A percentile compares a stretch with the other conserved stretches of the same genome.
Conservation (phyloP, 2,797 vertebrate genomes). For the Acanthurus lineatus region DNA sequence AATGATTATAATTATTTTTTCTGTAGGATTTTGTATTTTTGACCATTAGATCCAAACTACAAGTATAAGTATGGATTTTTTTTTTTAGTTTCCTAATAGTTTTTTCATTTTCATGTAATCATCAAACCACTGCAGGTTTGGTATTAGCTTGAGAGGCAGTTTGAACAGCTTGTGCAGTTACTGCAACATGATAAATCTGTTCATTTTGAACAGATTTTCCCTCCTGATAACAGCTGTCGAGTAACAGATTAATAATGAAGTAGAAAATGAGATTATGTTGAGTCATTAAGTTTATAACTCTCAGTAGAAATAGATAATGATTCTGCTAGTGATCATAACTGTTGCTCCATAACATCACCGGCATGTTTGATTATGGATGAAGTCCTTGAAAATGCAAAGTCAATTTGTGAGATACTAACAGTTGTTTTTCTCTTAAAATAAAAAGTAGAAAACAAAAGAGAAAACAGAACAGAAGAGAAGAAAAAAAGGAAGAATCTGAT, state of each 20-base stretch:
- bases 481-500: neutral
- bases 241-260: slow-evolving; percentile 79
- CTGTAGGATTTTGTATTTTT: neutral
- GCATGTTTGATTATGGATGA: slow-evolving; percentile 59
- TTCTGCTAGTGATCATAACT: slow-evolving; percentile 61
- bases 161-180: slow-evolving; percentile 23
- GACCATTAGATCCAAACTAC: neutral
- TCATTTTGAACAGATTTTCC: slow-evolving; percentile 53
- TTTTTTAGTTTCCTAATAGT: neutral
- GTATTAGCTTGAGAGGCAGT: slow-evolving; percentile 8
- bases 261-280: slow-evolving; percentile 73
- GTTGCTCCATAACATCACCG: slow-evolving; percentile 53
- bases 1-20: neutral
- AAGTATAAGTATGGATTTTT: neutral
- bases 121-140: slow-evolving; percentile 6
- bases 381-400: slow-evolving; percentile 28
- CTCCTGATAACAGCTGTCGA: slow-evolving; percentile 64
- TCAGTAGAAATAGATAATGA: slow-evolving; percentile 70
- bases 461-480: slow-evolving; percentile 12
- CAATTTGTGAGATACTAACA: too few relatives aligned
- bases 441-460: neutral
- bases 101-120: neutral
- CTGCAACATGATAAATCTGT: slow-evolving; percentile 50
- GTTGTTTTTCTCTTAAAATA: too few relatives aligned
- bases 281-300: slow-evolving; percentile 75